A percentile compares a stretch with the other conserved stretches of the same genome.
phyloP scores from a whole-genome alignment of 2,888 invertebrate species.

The Rambutsinella grinnellia region DNA sequence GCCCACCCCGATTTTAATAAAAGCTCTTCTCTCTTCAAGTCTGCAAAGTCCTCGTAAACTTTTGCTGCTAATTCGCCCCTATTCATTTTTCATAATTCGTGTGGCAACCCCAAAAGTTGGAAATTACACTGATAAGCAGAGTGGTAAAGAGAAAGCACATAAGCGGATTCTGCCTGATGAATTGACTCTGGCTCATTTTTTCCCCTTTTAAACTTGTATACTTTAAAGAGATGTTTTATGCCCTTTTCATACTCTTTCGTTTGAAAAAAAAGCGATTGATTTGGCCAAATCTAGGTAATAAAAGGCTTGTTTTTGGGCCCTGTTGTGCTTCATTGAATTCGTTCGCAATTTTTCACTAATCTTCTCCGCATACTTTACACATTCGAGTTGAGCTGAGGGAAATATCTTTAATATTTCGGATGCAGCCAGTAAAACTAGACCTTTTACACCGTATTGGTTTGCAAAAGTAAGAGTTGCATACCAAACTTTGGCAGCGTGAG shows the following conservation, averaged over 20 bases:
- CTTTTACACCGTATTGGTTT: constrained; percentile 42
- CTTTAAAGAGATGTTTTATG: constrained; percentile 21
- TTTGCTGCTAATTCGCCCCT: constrained; percentile 41
- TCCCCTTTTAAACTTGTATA: constrained; percentile 33
- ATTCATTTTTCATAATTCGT: constrained; percentile 44
- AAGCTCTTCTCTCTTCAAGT: constrained; percentile 31
- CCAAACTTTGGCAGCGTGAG: constrained; percentile 43
- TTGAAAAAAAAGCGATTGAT: too few species aligned
- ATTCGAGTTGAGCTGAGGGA: constrained; percentile 22
- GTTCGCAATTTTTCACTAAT: background rate
- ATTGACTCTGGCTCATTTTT: constrained; percentile 51
- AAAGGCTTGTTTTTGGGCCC: constrained; percentile 23
- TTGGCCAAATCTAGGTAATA: constrained; percentile 43
- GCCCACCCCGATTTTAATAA: constrained; percentile 39
- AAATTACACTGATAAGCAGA: constrained; percentile 19
- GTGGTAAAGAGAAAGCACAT: constrained; percentile 42
- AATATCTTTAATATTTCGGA: constrained; percentile 47
- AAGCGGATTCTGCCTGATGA: constrained; percentile 54
- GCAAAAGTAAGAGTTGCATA: constrained; percentile 13
- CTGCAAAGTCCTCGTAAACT: constrained; percentile 43
- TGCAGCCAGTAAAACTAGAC: constrained; percentile 45
- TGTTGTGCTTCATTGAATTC: constrained; percentile 44
- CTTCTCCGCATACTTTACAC: constrained; percentile 34
- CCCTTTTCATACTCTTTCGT: constrained; percentile 52
- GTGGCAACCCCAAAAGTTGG: constrained; percentile 28